phyloP scores from a whole-genome alignment of 2,797 vertebrate genomes.

The Cyprinella venusta region DNA sequence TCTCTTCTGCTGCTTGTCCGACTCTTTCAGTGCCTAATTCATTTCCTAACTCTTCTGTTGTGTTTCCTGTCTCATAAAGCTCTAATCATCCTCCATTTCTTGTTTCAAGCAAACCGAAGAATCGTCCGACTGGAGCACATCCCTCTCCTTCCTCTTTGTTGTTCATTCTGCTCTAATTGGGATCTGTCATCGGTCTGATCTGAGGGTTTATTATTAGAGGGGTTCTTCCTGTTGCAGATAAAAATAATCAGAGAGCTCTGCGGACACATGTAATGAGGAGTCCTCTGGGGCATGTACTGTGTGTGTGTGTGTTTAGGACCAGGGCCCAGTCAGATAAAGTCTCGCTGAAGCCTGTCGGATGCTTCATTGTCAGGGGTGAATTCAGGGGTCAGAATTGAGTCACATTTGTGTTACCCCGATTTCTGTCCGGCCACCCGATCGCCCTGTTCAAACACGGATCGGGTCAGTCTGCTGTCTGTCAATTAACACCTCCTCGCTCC shows the following conservation, averaged over 20 bases:
- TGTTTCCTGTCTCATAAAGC: constrained; percentile 22
- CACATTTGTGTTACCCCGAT: constrained; percentile 8
- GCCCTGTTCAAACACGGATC: constrained; percentile 10
- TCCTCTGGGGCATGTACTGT: constrained; percentile 56
- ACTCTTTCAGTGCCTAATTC: constrained; percentile 34
- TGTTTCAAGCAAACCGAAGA: constrained; percentile 24
- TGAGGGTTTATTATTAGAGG: constrained; percentile 78
- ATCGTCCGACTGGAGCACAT: constrained; percentile 26
- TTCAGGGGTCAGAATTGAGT: constrained; percentile 27
- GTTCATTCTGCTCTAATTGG: constrained; percentile 55
- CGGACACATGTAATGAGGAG: constrained; percentile 63
- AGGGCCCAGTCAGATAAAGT: constrained; percentile 14
- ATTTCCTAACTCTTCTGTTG: constrained; percentile 24
- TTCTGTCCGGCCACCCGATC: constrained; percentile 45
- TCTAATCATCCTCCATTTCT: constrained; percentile 33
- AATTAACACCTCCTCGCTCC: constrained; percentile 44
- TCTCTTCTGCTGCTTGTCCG: constrained; percentile 58
- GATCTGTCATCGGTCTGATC: constrained; percentile 79
- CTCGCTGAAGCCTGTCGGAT: constrained; percentile 24
- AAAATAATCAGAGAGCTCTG: constrained; percentile 77
- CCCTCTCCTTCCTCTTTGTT: constrained; percentile 29
- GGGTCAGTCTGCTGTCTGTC: constrained; percentile 46
- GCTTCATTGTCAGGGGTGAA: constrained; percentile 25
- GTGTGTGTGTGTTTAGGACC: constrained; percentile 36
- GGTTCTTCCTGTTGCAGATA: constrained; percentile 80